Percentiles rank a stretch among this genome's conserved stretches.
Conservation (phyloP, 2,113 vertebrate species). For the Dinomys branickii region DNA sequence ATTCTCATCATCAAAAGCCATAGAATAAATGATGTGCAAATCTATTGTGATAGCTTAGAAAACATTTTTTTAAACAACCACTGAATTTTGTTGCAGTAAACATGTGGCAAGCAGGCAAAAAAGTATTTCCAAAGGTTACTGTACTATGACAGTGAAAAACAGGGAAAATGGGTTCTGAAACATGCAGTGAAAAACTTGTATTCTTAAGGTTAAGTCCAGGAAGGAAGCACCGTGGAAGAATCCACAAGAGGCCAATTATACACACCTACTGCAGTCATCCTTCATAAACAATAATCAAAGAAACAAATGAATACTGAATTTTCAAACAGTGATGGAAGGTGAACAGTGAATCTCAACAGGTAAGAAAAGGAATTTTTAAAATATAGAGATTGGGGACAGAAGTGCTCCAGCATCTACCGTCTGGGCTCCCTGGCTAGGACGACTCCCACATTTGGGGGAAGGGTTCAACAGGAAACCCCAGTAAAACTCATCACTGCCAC, state of each 20-base stretch:
- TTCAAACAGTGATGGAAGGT: not conserved
- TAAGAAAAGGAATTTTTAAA: too few species aligned
- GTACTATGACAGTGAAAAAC: not conserved
- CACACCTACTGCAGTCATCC: accelerated
- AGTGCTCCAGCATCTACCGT: too few species aligned
- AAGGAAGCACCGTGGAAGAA: not conserved
- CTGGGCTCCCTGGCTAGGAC: not conserved
- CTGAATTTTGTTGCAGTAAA: not conserved
- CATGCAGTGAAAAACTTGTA: not conserved
- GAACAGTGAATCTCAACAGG: not conserved
- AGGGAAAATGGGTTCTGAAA: not conserved
- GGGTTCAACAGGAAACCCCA: not conserved
- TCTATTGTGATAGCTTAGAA: not conserved
- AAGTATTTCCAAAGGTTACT: not conserved
- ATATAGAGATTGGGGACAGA: too few species aligned
- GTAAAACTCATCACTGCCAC: not conserved
- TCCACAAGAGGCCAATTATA: not conserved
- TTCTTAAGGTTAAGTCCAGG: not conserved
- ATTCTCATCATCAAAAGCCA: not conserved
- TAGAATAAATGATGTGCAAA: not conserved
- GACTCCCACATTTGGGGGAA: not conserved
- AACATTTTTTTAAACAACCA: conserved; percentile 16
- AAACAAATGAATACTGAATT: not conserved
- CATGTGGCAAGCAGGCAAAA: not conserved
- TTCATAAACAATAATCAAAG: not conserved